Percentiles rank a stretch among this genome's conserved stretches.
Conservation (phyloP, 2,113 vertebrate genomes). For the Anseranas semipalmata region DNA sequence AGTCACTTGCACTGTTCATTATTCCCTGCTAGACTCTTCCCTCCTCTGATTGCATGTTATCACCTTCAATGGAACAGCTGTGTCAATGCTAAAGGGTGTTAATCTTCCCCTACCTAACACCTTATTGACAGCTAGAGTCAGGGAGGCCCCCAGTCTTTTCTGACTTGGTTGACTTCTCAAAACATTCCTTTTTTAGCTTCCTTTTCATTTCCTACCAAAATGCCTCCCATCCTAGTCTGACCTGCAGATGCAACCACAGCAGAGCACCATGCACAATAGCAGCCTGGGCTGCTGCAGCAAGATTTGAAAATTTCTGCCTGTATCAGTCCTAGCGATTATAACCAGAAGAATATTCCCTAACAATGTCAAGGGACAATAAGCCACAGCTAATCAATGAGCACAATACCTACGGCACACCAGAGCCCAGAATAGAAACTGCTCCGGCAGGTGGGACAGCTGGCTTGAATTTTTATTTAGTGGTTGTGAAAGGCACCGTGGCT, state of each 20-base stretch:
- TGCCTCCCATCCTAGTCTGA: neutral
- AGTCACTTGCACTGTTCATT: slow-evolving; percentile 23
- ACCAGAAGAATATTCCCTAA: neutral
- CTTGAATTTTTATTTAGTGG: slow-evolving; percentile 4
- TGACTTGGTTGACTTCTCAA: slow-evolving; percentile 51
- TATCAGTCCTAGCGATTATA: neutral
- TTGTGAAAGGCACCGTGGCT: slow-evolving; percentile 38
- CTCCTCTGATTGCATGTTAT: slow-evolving; percentile 54
- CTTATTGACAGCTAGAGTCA: slow-evolving; percentile 67
- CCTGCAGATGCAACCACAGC: neutral
- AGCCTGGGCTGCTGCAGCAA: neutral
- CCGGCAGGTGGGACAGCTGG: neutral
- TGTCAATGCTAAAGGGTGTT: slow-evolving; percentile 71
- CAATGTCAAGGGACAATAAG: neutral
- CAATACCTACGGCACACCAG: neutral
- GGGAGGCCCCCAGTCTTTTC: slow-evolving; percentile 47
- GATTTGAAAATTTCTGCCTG: neutral
- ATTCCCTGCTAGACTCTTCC: slow-evolving; percentile 38
- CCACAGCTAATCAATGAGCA: neutral
- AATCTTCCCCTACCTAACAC: slow-evolving; percentile 65
- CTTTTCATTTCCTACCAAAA: slow-evolving; percentile 6
- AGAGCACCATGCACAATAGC: neutral
- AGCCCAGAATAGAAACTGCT: slow-evolving; percentile 20
- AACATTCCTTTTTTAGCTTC: slow-evolving; percentile 21
- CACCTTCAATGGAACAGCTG: slow-evolving; percentile 72